These are phyloP conservation scores for Orthonyx spaldingii DNA, from an alignment of 2,113 vertebrate species.

Conservation along the genomic window DNA sequence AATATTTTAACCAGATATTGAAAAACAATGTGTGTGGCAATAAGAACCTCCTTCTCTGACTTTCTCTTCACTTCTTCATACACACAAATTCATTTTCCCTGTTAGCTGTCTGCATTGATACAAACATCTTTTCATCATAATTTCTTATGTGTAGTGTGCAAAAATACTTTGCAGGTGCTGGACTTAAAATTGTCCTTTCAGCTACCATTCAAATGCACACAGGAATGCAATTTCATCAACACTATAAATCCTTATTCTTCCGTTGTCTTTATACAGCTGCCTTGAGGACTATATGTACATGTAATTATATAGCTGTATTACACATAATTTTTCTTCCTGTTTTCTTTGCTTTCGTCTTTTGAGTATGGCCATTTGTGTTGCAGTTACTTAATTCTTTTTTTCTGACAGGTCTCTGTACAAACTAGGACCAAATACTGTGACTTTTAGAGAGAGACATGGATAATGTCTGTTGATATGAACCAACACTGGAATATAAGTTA, in stretches of 20 bases:
- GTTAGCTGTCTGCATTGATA: background rate
- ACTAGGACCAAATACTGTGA: background rate
- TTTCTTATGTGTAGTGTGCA: background rate
- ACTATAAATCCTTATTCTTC: background rate
- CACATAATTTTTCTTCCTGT: background rate
- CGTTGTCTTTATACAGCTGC: background rate
- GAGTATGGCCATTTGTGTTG: background rate
- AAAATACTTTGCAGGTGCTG: slow-evolving; percentile 16
- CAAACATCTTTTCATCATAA: background rate
- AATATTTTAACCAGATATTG: background rate
- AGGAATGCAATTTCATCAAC: background rate
- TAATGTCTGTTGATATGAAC: background rate
- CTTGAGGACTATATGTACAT: background rate
- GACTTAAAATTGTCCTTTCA: slow-evolving; percentile 34
- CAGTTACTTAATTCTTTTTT: background rate
- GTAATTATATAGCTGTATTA: background rate
- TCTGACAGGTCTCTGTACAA: background rate
- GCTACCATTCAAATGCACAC: slow-evolving; percentile 1
- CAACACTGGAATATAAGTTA: background rate
- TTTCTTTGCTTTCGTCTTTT: background rate
- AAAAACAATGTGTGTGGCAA: background rate
- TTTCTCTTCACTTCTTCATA: background rate
- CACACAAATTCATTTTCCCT: background rate
- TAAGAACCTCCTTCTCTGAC: background rate
- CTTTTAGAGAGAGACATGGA: background rate